A percentile compares a stretch with the other conserved stretches of the same genome.
Conservation (phyloP, 2,113 vertebrate genomes). For the Myodes glareolus region DNA sequence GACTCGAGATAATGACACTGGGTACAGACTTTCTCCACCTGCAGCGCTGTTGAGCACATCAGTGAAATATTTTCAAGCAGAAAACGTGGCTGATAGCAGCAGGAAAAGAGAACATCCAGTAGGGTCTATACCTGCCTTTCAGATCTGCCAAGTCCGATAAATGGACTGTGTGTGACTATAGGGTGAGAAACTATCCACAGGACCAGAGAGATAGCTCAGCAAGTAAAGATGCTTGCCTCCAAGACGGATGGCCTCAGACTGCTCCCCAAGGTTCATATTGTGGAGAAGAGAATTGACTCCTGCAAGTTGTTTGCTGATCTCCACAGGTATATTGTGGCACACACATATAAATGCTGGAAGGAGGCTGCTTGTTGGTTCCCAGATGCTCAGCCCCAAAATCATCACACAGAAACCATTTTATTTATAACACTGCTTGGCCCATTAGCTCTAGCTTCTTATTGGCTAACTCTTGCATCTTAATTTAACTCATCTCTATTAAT, state of each 20-base stretch:
- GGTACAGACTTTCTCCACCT: neutral
- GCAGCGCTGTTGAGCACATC: neutral
- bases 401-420: too few relatives aligned
- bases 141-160: neutral
- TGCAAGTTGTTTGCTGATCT: neutral
- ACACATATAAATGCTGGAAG: neutral
- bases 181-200: neutral
- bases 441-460: too few relatives aligned
- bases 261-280: too few relatives aligned
- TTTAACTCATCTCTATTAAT: too few relatives aligned
- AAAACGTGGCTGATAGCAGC: neutral
- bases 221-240: neutral
- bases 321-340: neutral
- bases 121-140: too few relatives aligned
- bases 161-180: too few relatives aligned
- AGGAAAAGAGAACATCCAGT: neutral
- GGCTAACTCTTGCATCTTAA: too few relatives aligned
- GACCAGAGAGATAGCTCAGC: neutral
- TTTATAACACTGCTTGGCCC: too few relatives aligned
- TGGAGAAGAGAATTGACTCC: neutral
- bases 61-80: neutral
- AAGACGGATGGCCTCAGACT: neutral
- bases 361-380: too few relatives aligned
- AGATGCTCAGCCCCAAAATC: too few relatives aligned
- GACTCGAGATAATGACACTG: neutral